Evolutionary conservation across 2,797 vertebrate species (phyloP).

Genomic region (Rousettus madagascariensis): DNA sequence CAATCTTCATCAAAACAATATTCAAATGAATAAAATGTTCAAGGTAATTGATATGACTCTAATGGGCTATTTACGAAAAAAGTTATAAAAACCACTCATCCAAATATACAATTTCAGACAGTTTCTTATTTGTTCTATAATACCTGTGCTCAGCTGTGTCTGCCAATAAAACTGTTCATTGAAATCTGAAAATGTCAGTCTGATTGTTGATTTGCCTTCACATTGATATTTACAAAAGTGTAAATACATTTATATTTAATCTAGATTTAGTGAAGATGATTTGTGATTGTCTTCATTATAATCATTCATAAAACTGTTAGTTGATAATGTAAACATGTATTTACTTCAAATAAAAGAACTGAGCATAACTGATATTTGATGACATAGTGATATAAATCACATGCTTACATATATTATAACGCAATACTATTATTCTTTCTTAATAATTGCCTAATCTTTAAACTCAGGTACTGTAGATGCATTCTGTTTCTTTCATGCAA

Average conservation of each 20-base stretch:
- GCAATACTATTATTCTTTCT: background rate
- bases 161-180: conserved; percentile 19
- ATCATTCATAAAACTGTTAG: background rate
- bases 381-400: background rate
- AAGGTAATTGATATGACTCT: background rate
- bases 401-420: background rate
- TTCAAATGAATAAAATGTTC: background rate
- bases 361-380: background rate
- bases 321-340: background rate
- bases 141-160: background rate
- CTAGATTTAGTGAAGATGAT: background rate
- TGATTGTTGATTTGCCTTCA: background rate
- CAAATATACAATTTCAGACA: background rate
- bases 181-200: conserved; percentile 25
- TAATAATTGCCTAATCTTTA: background rate
- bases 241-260: background rate
- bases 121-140: background rate
- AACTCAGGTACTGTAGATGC: background rate
- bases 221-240: background rate
- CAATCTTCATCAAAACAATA: background rate
- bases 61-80: background rate
- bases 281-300: background rate
- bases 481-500: background rate
- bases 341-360: background rate
- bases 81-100: background rate